Evolutionary conservation across 2,888 invertebrate genomes (phyloP), one percentile per base, ranked within the genome.

Genomic region (Argyresthia goedartella): DNA sequence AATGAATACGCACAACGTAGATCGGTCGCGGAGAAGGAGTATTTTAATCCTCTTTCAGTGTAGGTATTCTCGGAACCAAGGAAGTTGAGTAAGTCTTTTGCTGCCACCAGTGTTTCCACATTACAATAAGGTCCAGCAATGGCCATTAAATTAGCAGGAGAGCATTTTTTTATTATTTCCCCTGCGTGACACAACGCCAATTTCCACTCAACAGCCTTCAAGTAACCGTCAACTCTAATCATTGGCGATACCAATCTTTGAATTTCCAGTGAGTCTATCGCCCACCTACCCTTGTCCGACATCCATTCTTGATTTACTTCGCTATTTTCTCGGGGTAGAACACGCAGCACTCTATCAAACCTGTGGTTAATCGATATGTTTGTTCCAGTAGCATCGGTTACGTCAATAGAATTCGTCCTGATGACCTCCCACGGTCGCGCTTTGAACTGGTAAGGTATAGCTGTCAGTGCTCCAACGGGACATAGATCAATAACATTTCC

Each of bases 401-500:
- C 76, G 55, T 86, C 85, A 35, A 86, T 79, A 13, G 84, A 84
- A 62, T 81, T 73, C 0, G 64, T 97, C 90, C 64, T 95, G 92
- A 89, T 91, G 55, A 84, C 93, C 87, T 99, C 99, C 99, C 99
- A 99, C 0, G 99, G 97, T 54, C 99, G 91, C 33, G 98, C 98
- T 56, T 95, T 95, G 76, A 97, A 98, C 71, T 95, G 91, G 70
- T 98, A 99, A 0, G 99, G 99, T 69, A 98, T 98, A 59, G 95
- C 95, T 7, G 99, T 99, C 34, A 99, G 87, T 0, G 99, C 99
- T 52, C 99, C 99, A 6, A 99, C 99, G 8, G 99, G 99, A 71
- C 99, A 99, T 59, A 99, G 88, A 81, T 99, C 99, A 60, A 99
- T 98, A 48, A 99, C 93, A 71, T 99, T 99, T 35, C 99, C 99